Conservation (phyloP, 2,888 invertebrate species). For the Nymphalis c-album region DNA sequence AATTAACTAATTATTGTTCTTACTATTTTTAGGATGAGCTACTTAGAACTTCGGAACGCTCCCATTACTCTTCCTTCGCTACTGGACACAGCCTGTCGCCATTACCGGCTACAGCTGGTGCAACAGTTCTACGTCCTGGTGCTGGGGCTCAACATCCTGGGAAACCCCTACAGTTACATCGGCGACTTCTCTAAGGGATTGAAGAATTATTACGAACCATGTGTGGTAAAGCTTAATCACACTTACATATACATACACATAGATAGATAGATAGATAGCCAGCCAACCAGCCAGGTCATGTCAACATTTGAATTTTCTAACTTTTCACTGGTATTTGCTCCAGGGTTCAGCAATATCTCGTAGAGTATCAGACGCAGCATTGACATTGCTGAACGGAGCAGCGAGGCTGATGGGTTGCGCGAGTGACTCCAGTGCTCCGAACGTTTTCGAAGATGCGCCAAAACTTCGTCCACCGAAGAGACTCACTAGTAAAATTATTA, state of each 20-base stretch:
- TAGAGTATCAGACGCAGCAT: slow-evolving; percentile 41
- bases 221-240: slow-evolving; percentile 67
- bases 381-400: slow-evolving; percentile 44
- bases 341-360: slow-evolving; percentile 35
- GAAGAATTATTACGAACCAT: slow-evolving; percentile 84
- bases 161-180: slow-evolving; percentile 88
- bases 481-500: slow-evolving; percentile 13
- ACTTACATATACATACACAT: background rate
- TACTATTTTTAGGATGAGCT: slow-evolving; percentile 82
- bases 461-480: slow-evolving; percentile 29
- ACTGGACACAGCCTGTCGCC: slow-evolving; percentile 80
- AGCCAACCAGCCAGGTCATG: too few species aligned
- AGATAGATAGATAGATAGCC: background rate
- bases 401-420: slow-evolving; percentile 52
- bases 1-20: background rate
- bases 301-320: too few species aligned
- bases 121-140: slow-evolving; percentile 91
- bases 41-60: slow-evolving; percentile 83
- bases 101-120: slow-evolving; percentile 86
- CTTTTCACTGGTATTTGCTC: background rate
- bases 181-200: slow-evolving; percentile 83
- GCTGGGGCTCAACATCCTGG: slow-evolving; percentile 88
- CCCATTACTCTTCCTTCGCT: slow-evolving; percentile 76
- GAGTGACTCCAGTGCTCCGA: slow-evolving; percentile 19
- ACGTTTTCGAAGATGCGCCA: slow-evolving; percentile 31